Evolutionary conservation across 2,888 invertebrate genomes (phyloP).

Genomic region (Amphiduros pacificus): DNA sequence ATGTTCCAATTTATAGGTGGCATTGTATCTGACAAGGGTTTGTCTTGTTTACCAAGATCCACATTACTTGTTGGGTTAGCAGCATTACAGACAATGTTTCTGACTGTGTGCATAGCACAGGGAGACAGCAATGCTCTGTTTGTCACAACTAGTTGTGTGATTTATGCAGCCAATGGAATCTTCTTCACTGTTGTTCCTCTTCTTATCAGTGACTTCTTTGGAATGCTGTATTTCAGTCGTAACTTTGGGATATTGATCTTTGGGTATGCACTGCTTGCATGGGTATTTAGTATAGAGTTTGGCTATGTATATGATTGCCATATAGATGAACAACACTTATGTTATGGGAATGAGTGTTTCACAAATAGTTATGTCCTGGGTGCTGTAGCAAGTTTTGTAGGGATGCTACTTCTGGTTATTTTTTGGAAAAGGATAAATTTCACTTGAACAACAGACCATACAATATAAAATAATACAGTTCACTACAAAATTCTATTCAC

Average conservation of each 20-base stretch:
- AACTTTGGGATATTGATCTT: not conserved
- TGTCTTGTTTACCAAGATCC: not conserved
- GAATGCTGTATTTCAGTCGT: not conserved
- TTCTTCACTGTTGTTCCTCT: not conserved
- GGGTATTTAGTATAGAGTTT: not conserved
- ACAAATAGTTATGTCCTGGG: no score
- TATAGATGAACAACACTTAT: not conserved
- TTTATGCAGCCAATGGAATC: not conserved
- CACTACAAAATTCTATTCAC: no score
- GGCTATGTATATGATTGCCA: not conserved
- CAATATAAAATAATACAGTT: no score
- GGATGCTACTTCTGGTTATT: no score
- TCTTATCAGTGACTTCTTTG: not conserved
- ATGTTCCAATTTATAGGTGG: not conserved
- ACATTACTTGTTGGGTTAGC: not conserved
- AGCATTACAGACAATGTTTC: not conserved
- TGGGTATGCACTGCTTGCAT: not conserved
- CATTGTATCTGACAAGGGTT: not conserved
- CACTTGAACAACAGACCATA: no score
- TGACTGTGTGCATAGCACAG: not conserved
- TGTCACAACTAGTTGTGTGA: not conserved
- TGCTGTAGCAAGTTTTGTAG: no score
- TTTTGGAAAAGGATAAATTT: no score
- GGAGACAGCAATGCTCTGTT: not conserved
- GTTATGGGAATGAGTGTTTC: not conserved